A percentile compares a stretch with the other conserved stretches of the same genome.
Conservation (phyloP, 1,140 invertebrate genomes). For the Zaprionus camerounensis region DNA sequence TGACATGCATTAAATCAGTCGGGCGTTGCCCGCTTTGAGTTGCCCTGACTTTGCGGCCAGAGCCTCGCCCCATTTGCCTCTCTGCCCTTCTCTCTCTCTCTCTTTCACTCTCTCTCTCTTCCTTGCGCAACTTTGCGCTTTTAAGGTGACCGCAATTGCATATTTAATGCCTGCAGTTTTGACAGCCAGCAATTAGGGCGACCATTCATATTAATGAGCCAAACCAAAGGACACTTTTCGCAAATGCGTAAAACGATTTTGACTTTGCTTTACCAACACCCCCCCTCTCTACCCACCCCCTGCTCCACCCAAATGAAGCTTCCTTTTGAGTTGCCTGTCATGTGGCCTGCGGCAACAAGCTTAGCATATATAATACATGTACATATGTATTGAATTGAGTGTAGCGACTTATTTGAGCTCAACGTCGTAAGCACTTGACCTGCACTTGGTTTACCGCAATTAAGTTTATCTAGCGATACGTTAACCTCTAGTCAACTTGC, state of each 20-base stretch:
- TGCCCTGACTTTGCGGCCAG: conserved; percentile 48
- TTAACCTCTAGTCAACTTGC: not conserved
- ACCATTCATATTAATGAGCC: conserved; percentile 50
- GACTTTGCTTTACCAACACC: not conserved
- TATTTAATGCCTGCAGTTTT: conserved; percentile 51
- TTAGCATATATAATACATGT: not conserved
- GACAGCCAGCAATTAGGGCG: conserved; percentile 35
- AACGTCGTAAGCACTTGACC: conserved; percentile 1
- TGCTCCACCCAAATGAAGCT: not conserved
- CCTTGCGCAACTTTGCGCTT: not conserved
- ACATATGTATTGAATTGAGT: not conserved
- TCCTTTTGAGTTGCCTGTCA: not conserved
- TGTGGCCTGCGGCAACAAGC: not conserved
- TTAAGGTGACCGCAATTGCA: conserved; percentile 41
- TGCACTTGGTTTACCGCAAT: not conserved
- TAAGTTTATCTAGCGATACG: not conserved
- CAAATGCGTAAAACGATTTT: conserved; percentile 14
- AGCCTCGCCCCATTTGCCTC: not conserved
- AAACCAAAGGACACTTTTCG: conserved; percentile 31
- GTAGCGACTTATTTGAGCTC: not conserved
- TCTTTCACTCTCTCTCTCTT: no score
- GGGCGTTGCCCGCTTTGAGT: conserved; percentile 65
- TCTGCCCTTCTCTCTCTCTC: not conserved
- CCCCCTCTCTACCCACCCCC: not conserved
- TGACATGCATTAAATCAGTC: conserved; percentile 81